Evolutionary conservation across 2,888 invertebrate genomes (phyloP).

Genomic region (Pterostichus niger): DNA sequence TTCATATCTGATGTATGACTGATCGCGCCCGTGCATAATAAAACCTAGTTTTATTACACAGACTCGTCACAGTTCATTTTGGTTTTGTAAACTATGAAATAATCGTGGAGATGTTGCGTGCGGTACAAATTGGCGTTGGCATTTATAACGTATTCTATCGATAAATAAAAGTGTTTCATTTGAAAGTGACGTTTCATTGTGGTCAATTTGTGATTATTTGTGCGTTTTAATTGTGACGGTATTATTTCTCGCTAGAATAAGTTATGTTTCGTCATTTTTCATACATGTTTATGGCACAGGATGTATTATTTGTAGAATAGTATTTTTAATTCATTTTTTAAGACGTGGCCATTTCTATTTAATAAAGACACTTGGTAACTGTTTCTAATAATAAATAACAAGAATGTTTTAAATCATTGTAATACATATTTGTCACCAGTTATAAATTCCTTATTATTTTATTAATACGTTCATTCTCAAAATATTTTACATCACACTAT

Average conservation of each 20-base stretch:
- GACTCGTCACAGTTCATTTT: not conserved
- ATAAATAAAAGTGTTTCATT: constrained; percentile 23
- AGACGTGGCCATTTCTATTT: constrained; percentile 55
- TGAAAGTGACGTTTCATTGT: constrained; percentile 19
- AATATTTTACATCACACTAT: not conserved
- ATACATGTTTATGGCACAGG: constrained; percentile 23
- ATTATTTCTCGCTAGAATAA: constrained; percentile 40
- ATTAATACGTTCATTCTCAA: constrained; percentile 31
- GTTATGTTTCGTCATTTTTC: constrained; percentile 4
- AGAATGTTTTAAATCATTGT: constrained; percentile 4
- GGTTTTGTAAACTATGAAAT: too few relatives aligned
- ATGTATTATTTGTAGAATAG: constrained; percentile 28
- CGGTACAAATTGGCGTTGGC: not conserved
- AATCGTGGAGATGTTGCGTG: not conserved
- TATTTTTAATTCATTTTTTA: constrained; percentile 16
- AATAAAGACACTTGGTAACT: constrained; percentile 33
- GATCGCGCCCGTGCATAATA: constrained; percentile 30
- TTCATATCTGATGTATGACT: constrained; percentile 85
- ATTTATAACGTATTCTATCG: constrained; percentile 46
- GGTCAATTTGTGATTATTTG: constrained; percentile 7
- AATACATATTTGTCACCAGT: constrained; percentile 1
- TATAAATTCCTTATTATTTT: not conserved
- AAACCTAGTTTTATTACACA: too few relatives aligned
- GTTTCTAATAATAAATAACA: not conserved
- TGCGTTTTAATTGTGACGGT: constrained; percentile 31